A percentile compares a stretch with the other conserved stretches of the same genome.
Evolutionary conservation across 2,888 invertebrate genomes (phyloP).

Genomic region (Nemotelus nigrinus): DNA sequence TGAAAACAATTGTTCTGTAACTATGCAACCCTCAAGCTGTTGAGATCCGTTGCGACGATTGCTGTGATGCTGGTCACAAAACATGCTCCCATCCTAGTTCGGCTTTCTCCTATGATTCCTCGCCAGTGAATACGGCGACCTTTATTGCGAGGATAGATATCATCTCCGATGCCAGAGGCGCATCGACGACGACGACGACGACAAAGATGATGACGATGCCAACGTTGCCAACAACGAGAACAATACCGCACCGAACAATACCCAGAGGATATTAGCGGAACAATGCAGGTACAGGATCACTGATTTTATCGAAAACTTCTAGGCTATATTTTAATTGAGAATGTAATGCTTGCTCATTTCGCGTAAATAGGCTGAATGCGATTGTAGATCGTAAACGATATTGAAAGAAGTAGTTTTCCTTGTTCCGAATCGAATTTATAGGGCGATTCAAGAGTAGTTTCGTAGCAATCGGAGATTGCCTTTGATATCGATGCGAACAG

Average conservation of each 20-base stretch:
- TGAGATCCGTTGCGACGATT: no score
- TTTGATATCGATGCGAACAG: no score
- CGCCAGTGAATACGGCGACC: no score
- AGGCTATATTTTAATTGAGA: constrained; percentile 26
- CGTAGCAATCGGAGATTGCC: no score
- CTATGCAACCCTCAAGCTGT: no score
- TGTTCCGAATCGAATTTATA: no score
- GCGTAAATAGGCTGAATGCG: constrained; percentile 27
- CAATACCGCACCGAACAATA: constrained; percentile 30
- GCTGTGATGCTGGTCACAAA: no score
- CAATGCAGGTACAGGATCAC: constrained; percentile 30
- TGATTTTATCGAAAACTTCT: constrained; percentile 28
- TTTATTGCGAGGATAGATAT: neutral
- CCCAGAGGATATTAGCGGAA: constrained; percentile 19
- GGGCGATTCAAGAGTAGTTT: no score
- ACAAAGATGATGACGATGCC: neutral
- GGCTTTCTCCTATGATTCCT: no score
- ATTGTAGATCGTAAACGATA: constrained; percentile 9
- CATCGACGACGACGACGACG: constrained; percentile 2
- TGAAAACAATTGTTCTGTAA: no score
- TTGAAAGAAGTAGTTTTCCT: no score
- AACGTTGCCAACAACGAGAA: constrained; percentile 2
- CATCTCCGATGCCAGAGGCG: neutral
- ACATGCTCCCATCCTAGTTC: no score
- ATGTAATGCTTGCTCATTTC: constrained; percentile 41